Percentiles rank a stretch among this genome's conserved stretches.
Evolutionary conservation across 2,888 invertebrate genomes (phyloP).

Genomic region (Nephrotoma appendiculata): DNA sequence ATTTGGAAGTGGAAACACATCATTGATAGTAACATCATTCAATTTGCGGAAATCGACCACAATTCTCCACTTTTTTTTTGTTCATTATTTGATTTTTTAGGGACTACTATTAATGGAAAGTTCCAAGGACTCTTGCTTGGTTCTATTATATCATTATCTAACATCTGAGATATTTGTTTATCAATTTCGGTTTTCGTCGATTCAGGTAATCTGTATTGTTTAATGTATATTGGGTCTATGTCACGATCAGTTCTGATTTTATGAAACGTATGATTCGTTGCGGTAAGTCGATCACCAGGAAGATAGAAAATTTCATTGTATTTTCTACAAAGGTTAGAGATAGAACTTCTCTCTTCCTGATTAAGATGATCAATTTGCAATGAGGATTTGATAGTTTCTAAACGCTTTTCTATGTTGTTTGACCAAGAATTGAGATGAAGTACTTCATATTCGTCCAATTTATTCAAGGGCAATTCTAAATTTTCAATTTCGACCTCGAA

Average conservation of each 20-base stretch:
- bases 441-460: neutral
- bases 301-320: neutral
- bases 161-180: too few relatives aligned
- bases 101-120: neutral
- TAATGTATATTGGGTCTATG: too few relatives aligned
- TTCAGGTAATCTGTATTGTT: too few relatives aligned
- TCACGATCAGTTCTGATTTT: too few relatives aligned
- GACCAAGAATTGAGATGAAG: neutral
- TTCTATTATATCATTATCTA: neutral
- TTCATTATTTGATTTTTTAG: neutral
- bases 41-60: too few relatives aligned
- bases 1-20: too few relatives aligned
- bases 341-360: neutral
- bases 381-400: neutral
- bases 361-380: neutral
- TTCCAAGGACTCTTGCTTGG: neutral
- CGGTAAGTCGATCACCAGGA: neutral
- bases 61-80: too few relatives aligned
- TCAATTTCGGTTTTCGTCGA: too few relatives aligned
- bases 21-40: too few relatives aligned
- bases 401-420: neutral
- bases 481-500: neutral
- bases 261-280: too few relatives aligned
- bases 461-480: neutral
- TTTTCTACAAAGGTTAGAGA: neutral